phyloP scores from a whole-genome alignment of 2,113 vertebrate species.

The Lynx canadensis region DNA sequence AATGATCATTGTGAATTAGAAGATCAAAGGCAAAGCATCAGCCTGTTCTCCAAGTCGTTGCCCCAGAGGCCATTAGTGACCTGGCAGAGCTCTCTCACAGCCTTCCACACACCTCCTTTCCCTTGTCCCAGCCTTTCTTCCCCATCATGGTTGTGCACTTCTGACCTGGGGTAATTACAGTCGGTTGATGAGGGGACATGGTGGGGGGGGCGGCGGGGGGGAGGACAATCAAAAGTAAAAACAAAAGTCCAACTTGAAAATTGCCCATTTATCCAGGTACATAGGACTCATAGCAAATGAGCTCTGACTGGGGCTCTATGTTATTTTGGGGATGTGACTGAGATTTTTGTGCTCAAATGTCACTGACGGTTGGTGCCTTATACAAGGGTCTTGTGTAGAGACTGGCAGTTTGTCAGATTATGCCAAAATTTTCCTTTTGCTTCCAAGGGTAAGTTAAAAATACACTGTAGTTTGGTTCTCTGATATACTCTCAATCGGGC shows the following conservation, averaged over 20 bases:
- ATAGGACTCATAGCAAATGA: background rate
- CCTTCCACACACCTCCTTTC: constrained; percentile 52
- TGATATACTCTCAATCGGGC: constrained; percentile 41
- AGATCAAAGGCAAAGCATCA: constrained; percentile 79
- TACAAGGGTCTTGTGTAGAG: background rate
- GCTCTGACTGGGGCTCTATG: background rate
- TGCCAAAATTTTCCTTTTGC: constrained; percentile 18
- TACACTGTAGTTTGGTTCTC: background rate
- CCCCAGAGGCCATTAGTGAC: constrained; percentile 83
- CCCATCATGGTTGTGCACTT: constrained; percentile 43
- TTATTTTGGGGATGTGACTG: background rate
- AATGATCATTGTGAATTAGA: constrained; percentile 82
- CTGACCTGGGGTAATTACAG: constrained; percentile 76
- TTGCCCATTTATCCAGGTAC: background rate
- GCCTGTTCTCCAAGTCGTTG: constrained; percentile 75
- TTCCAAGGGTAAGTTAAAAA: constrained; percentile 47
- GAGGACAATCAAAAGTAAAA: constrained; percentile 59
- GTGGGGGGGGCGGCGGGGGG: background rate
- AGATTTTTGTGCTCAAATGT: background rate
- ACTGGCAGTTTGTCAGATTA: constrained; percentile 9
- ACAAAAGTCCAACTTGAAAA: constrained; percentile 63
- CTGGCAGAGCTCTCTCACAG: constrained; percentile 64
- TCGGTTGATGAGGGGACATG: constrained; percentile 33
- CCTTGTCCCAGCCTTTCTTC: constrained; percentile 36
- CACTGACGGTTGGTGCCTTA: background rate